Evolutionary conservation across 2,888 invertebrate genomes (phyloP).

Genomic region (Luffia ferchaultella): DNA sequence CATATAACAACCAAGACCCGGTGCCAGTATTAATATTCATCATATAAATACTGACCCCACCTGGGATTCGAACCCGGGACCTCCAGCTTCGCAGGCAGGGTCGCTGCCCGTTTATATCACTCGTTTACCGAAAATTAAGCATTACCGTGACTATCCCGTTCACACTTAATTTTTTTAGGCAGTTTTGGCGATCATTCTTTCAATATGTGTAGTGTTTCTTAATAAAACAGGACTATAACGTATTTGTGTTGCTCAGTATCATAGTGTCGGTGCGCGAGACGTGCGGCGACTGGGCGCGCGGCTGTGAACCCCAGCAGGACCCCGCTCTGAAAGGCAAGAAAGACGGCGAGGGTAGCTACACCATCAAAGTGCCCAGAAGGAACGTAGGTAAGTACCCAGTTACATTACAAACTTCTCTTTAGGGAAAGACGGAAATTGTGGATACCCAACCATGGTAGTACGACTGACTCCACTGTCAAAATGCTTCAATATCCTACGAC

Average conservation of each 20-base stretch:
- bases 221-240: no score
- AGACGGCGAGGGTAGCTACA: slow-evolving; percentile 87
- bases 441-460: no score
- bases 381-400: slow-evolving; percentile 85
- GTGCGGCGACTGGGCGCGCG: slow-evolving; percentile 95
- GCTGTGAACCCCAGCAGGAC: slow-evolving; percentile 90
- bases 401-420: background rate
- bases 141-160: background rate
- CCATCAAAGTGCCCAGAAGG: slow-evolving; percentile 89
- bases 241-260: slow-evolving; percentile 76
- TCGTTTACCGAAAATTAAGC: background rate
- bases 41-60: no score
- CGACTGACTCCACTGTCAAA: no score
- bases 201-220: no score
- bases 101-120: background rate
- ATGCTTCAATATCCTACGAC: no score
- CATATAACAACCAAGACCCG: no score
- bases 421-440: no score
- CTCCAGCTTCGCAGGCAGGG: background rate
- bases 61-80: background rate
- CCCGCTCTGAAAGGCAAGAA: slow-evolving; percentile 93
- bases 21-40: no score
- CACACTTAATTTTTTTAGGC: background rate
- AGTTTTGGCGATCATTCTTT: background rate
- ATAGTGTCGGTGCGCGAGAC: slow-evolving; percentile 97